Evolutionary conservation across 1,140 invertebrate species (phyloP), one percentile per base, ranked within the genome.

Genomic region (Dinothrombium tinctorium): DNA sequence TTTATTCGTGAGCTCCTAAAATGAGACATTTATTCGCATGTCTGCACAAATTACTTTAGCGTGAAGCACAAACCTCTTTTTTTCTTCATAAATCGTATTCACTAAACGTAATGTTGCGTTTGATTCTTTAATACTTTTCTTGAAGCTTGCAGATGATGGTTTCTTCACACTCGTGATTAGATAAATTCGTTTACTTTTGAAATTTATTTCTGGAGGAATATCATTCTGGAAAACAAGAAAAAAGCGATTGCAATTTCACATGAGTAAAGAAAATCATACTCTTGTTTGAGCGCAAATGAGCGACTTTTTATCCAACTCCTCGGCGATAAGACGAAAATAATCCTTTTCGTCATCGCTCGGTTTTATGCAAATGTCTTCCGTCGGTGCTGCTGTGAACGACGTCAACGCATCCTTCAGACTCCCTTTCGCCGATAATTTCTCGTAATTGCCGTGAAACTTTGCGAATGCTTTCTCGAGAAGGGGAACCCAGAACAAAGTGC

Each of bases 401-500:
- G 94, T 87, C 76, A 98, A 86, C 1, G 89, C 90, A 56, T 95
- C 89, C 50, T 79, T 82, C 0, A 86, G 90, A 1, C 81, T 81
- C 21, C 90, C 89, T 32, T 90, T 89, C 9, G 21, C 32, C 56
- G 94, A 94, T 0, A 96, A 64, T 0, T 87, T 78, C 60, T 96
- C 90, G 58, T 96, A 98, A 0, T 83, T 92, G 2, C 89, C 89
- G 57, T 87, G 80, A 20, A 70, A 51, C 48, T 96, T 96, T 21
- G 89, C 87, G 62, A 95, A 96, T 1, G 89, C 90, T 63, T 98
- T 98, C 56, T 98, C 90, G 25, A 96, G 56, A 19, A 98, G 61
- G 0, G 90, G 87, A 56, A 82, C 87, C 90, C 90, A 98, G 58
- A 94, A 95, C 1, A 37, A 15, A 11, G 14, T 8, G n/a, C 40